These are phyloP conservation scores for Calypte anna DNA, from an alignment of 2,113 vertebrate species.

Conservation along the genomic window DNA sequence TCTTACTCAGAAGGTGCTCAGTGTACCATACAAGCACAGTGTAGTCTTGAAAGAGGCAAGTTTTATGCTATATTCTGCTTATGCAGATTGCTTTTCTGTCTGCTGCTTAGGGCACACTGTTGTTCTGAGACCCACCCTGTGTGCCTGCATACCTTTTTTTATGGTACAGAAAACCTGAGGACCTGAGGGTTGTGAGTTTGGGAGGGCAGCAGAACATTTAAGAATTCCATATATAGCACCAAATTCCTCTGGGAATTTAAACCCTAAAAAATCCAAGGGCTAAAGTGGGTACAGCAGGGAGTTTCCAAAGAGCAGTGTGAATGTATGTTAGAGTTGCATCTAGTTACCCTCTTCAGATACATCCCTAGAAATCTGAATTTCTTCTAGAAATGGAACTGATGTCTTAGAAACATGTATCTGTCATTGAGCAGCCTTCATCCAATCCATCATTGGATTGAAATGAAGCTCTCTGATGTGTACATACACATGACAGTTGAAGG, in stretches of 20 bases:
- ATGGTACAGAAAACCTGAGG: constrained; percentile 16
- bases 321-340: not conserved
- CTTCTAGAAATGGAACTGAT: constrained; percentile 1
- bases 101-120: not conserved
- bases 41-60: not conserved
- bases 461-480: not conserved
- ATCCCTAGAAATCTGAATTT: not conserved
- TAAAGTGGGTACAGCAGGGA: not conserved
- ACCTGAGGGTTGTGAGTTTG: constrained; percentile 16
- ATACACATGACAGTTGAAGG: not conserved
- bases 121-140: not conserved
- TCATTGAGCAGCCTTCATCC: not conserved
- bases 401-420: not conserved
- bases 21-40: not conserved
- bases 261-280: not conserved
- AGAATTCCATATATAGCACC: constrained; percentile 30
- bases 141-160: constrained; percentile 29
- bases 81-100: not conserved
- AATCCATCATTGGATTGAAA: constrained; percentile 1
- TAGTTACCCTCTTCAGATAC: not conserved
- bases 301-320: not conserved
- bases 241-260: constrained; percentile 44
- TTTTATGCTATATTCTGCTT: not conserved
- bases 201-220: not conserved
- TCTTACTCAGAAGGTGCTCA: not conserved